Base-by-base conservation (phyloP, 1,140 invertebrate species). In the Drosophila sucinea region DNA sequence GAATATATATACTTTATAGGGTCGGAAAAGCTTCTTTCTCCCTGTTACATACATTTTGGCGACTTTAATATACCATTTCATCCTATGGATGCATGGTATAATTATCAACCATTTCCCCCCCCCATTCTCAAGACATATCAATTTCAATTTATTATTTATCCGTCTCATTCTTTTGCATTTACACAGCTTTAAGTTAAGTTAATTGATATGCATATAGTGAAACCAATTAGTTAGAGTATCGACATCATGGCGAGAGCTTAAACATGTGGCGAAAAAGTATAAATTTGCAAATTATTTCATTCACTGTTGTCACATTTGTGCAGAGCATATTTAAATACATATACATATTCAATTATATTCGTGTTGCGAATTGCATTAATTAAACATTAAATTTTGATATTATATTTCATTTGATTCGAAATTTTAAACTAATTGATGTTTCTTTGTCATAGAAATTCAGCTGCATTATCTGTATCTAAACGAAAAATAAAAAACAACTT, bases 251-350 rank as follows among this genome's bases (percentile, higher is more conserved):
- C 6, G 7, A 51, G 23, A 17, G 10, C 23, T 51, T 27, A 25
- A 51, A 51, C 4, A 10, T 51, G 23, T 23, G 25, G 25, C 25
- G 8, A 41, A n/a, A 41, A 41, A n/a, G 11, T n/a, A 51, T 23
- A 51, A 51, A 51, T 51, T 51, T 6, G 25, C 44, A 7, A 51
- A 51, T 27, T 25, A 51, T 51, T 51, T 51, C 8, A 27, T 51
- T 27, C 23, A 25, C 44, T 27, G 6, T 27, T 51, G 23, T 1
- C 7, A 47, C 7, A 47, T 47, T 47, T 47, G 6, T 47, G 44
- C 44, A 23, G 17, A 17, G 23, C 6, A 10, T 27, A 51, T 27
- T 51, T 51, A 25, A 25, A 51, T 51, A 51, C 27, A 17, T 17
- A 17, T 17, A 17, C 0, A 17, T 17, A 17, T 51, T 27, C 2